Percentiles rank a stretch among this genome's conserved stretches.
Evolutionary conservation across 2,797 vertebrate genomes (phyloP).

Genomic region (Stomatorhinus walkeri): DNA sequence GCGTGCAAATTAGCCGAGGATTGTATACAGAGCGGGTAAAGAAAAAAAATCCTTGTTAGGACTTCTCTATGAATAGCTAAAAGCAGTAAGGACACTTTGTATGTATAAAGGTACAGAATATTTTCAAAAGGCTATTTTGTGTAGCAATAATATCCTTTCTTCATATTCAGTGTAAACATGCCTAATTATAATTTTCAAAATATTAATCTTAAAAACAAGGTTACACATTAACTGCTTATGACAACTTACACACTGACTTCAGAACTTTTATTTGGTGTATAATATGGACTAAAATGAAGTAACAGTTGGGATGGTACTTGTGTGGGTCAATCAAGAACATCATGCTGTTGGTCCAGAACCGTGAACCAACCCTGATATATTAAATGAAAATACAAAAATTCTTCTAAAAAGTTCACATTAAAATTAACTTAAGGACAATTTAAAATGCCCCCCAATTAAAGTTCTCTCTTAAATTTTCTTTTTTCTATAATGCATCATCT

Average conservation of each 20-base stretch:
- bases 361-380: constrained; percentile 19
- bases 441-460: constrained; percentile 37
- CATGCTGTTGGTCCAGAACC: constrained; percentile 27
- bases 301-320: constrained; percentile 22
- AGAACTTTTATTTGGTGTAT: constrained; percentile 83
- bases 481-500: constrained; percentile 44
- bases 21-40: neutral
- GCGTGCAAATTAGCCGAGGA: neutral
- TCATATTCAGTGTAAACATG: neutral
- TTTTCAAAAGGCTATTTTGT: neutral
- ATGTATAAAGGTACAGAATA: neutral
- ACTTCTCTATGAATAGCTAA: neutral
- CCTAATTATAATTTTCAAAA: neutral
- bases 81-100: neutral
- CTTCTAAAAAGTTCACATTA: constrained; percentile 24
- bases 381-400: constrained; percentile 16
- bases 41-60: neutral
- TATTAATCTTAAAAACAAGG: neutral
- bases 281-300: constrained; percentile 68
- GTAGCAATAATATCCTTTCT: neutral
- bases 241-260: constrained; percentile 51
- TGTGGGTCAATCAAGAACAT: constrained; percentile 32
- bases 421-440: constrained; percentile 35
- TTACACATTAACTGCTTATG: neutral
- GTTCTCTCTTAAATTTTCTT: constrained; percentile 33